Base-by-base conservation (phyloP, 2,888 invertebrate genomes). In the Euzophera pinguis region DNA sequence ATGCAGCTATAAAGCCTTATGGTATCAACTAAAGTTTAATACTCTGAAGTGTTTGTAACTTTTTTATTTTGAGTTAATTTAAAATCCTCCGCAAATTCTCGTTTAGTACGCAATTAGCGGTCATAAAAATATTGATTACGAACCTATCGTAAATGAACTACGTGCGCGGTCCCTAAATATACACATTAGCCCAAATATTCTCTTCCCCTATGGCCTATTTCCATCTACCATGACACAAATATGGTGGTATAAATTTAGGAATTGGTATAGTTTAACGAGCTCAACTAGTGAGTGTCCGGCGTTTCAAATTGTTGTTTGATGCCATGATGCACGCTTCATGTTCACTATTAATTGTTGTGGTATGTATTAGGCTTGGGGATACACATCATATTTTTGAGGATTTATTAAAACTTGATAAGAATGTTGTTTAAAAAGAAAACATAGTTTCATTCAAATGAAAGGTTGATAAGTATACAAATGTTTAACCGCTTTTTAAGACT, bases 241-340 rank as follows among this genome's bases (percentile, higher is more conserved):
- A 78, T 72, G 64, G 60, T 62, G 69, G 73, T 78, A 84, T 83
- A 78, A 84, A 82, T 84, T 84, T 78, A 76, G 81, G 80, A 84
- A 84, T 84, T 81, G 82, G 73, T 78, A 75, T 75, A 78, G 69
- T 64, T 81, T 87, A 89, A 89, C 88, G 74, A 87, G 88, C 88
- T 88, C 77, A 89, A 89, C 81, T 81, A 82, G 84, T 72, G 71
- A 69, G 79, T 75, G 78, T 71, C 75, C 77, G 78, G 73, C 75
- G 71, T 77, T 75, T 78, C 74, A 78, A 81, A 79, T 81, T 76
- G 76, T 73, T 69, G 74, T 72, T 72, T 71, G 71, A 73, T 77
- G 70, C 72, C 72, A 71, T 71, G 71, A 73, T 77, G 70, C 72
- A 69, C 62, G 73, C 66, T 64, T 75, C 64, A 63, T 79, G 70